phyloP scores from a whole-genome alignment of 2,113 vertebrate species.

The Otolemur garnettii region DNA sequence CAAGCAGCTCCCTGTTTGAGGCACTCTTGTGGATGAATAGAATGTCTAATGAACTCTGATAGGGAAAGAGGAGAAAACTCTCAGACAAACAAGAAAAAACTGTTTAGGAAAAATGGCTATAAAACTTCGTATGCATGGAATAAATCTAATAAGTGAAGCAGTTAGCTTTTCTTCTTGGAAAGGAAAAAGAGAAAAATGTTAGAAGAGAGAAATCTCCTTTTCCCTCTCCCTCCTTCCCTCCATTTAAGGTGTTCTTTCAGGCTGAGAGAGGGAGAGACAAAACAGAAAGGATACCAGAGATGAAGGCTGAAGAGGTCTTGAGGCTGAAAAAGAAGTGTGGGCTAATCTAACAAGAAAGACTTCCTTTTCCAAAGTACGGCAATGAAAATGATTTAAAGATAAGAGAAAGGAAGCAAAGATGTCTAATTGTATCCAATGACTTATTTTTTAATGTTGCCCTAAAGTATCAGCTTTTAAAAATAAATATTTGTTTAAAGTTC shows the following conservation, averaged over 20 bases:
- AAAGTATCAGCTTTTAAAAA: slow-evolving; percentile 50
- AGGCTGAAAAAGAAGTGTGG: neutral
- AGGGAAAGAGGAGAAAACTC: neutral
- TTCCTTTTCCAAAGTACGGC: neutral
- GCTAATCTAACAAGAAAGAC: slow-evolving; percentile 7
- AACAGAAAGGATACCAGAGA: slow-evolving; percentile 11
- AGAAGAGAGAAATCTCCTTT: slow-evolving; percentile 5
- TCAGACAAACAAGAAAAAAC: neutral
- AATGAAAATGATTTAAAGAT: slow-evolving; percentile 28
- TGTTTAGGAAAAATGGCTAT: neutral
- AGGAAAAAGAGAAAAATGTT: slow-evolving; percentile 25
- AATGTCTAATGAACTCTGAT: slow-evolving; percentile 20
- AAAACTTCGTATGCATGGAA: neutral
- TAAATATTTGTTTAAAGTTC: slow-evolving; percentile 9
- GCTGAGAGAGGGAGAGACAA: neutral
- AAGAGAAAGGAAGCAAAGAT: slow-evolving; percentile 24
- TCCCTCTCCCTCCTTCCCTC: neutral
- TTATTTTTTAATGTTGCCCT: slow-evolving; percentile 10
- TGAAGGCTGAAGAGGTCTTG: slow-evolving; percentile 2
- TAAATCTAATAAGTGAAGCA: neutral
- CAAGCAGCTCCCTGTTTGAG: slow-evolving; percentile 45
- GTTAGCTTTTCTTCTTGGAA: slow-evolving; percentile 31
- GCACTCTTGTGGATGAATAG: slow-evolving; percentile 12
- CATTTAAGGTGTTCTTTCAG: neutral
- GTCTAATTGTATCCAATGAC: neutral